Percentiles rank a stretch among this genome's conserved stretches.
Conservation (phyloP, 2,113 vertebrate species). For the Progne subis region DNA sequence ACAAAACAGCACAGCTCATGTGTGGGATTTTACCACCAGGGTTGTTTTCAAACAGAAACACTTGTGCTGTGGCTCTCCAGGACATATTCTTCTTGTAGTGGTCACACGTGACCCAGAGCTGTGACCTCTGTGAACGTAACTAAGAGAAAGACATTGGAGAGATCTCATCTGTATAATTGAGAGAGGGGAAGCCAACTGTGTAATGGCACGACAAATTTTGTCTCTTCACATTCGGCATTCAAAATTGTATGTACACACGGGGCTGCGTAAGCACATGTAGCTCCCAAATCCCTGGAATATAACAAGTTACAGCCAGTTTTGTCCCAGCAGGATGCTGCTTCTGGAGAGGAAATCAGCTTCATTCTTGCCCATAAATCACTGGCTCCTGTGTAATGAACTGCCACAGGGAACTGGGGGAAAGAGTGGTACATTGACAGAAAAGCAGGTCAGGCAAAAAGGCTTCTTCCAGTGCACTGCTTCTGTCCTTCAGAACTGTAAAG, state of each 20-base stretch:
- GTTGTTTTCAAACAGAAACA: not conserved
- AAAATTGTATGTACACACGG: not conserved
- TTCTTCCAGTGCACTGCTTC: not conserved
- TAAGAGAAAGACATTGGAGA: not conserved
- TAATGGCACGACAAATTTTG: not conserved
- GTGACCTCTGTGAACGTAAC: not conserved
- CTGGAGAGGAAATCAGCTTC: not conserved
- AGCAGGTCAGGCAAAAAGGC: not conserved
- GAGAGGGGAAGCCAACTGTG: not conserved
- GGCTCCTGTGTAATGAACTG: not conserved
- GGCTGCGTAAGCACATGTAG: rapidly evolving
- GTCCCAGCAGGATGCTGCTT: not conserved
- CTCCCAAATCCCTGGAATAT: not conserved
- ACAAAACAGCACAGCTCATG: not conserved
- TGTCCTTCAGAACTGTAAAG: not conserved
- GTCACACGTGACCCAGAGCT: not conserved
- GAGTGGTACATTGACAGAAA: not conserved
- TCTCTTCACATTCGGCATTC: not conserved
- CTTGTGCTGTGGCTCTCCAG: not conserved
- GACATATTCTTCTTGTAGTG: not conserved
- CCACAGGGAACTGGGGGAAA: not conserved
- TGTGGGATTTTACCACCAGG: not conserved
- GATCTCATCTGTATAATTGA: not conserved
- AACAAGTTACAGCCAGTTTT: not conserved
- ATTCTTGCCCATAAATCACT: not conserved